Evolutionary conservation across 2,888 invertebrate species (phyloP), one percentile per base, ranked within the genome.

Genomic region (Sarcophaga variegata): DNA sequence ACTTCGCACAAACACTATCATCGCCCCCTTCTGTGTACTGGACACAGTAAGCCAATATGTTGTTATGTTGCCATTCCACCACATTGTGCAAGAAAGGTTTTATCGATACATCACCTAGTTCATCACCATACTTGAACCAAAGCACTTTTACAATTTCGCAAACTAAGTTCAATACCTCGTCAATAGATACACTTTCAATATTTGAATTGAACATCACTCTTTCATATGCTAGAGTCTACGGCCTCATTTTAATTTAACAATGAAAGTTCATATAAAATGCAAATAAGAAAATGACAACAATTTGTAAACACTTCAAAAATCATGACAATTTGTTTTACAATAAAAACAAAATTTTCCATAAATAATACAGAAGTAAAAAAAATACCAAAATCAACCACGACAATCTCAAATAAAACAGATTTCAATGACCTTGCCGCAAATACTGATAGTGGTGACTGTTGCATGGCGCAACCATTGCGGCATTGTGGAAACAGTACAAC

Each of bases 381-480:
- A 47, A 69, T 20, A 69, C 45, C 45, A 20, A 11, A 47, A 54
- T 49, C 27, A 27, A 27, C 25, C n/a, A 71, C 27, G 27, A 47
- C 27, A 59, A 62, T 62, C 22, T 3, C 22, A 22, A 1, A 2
- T 6, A 17, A 54, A 54, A 62, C 70, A 59, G 10, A n/a, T 71
- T 27, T 71, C 54, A 59, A 71, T 71, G 70, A 71, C 70, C 70
- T 71, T 71, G 70, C 27, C 54, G 25, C 70, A 71, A 71, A 69
- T 47, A 12, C 47, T n/a, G 69, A 2, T 6, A 54, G 22, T 54
- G 12, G 12, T 6, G 12, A 45, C 70, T 54, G 70, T 54, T 25
- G 27, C 54, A 71, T 71, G 27, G 8, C 11, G 17, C 27, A 59
- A 71, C n/a, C 0, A 54, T 25, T 17, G 54, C 54, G 10, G 17